Evolutionary conservation across 1,140 invertebrate species (phyloP).

Genomic region (Calycopis cecrops): DNA sequence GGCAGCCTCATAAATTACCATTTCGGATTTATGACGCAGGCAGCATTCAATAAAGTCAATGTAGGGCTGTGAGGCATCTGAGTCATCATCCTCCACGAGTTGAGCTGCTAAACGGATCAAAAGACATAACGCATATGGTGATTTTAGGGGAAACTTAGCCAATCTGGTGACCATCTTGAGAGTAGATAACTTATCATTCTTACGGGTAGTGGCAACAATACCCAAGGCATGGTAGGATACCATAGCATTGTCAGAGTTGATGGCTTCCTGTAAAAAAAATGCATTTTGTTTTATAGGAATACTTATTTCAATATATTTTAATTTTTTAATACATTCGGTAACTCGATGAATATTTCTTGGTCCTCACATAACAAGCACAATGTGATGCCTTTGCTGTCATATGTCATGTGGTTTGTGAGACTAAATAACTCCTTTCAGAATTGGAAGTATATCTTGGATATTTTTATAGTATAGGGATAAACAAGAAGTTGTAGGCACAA

Average conservation of each 20-base stretch:
- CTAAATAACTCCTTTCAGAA: too few relatives aligned
- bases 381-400: too few relatives aligned
- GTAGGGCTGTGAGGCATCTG: slow-evolving; percentile 75
- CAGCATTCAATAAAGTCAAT: slow-evolving; percentile 96
- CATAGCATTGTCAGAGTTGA: slow-evolving; percentile 84
- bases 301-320: too few relatives aligned
- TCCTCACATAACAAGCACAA: too few relatives aligned
- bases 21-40: slow-evolving; percentile 97
- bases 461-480: too few relatives aligned
- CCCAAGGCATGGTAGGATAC: slow-evolving; percentile 98
- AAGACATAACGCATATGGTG: slow-evolving; percentile 96
- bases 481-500: too few relatives aligned
- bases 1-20: slow-evolving; percentile 99
- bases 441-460: too few relatives aligned
- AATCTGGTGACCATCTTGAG: slow-evolving; percentile 96
- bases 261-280: slow-evolving; percentile 70
- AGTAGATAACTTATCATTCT: slow-evolving; percentile 95
- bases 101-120: slow-evolving; percentile 96
- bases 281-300: too few relatives aligned
- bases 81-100: slow-evolving; percentile 93
- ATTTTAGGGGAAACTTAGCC: slow-evolving; percentile 88
- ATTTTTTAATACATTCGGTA: too few relatives aligned
- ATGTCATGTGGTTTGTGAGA: too few relatives aligned
- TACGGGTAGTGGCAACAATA: slow-evolving; percentile 96
- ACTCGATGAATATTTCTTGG: too few relatives aligned